Percentiles rank a stretch among this genome's conserved stretches.
phyloP scores from a whole-genome alignment of 2,888 invertebrate species.

The Drosophila vallismaia region DNA sequence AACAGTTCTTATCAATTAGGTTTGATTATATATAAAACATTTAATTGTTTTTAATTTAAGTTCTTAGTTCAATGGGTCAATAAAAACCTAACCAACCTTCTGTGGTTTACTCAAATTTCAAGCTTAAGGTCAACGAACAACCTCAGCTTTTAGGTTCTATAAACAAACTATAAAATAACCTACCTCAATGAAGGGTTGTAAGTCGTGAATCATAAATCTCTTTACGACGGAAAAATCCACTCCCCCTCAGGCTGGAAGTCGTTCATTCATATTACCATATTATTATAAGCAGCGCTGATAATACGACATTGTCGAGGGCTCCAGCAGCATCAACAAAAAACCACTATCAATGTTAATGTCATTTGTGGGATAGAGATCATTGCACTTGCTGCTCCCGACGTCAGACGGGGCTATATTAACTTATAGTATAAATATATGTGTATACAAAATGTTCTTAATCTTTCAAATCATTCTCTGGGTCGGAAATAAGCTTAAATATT shows the following conservation, averaged over 20 bases:
- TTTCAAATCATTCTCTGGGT: neutral
- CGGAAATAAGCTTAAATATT: too few relatives aligned
- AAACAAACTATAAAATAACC: slow-evolving; percentile 12
- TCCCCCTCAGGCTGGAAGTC: neutral
- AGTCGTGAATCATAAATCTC: slow-evolving; percentile 12
- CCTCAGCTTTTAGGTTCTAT: slow-evolving; percentile 1
- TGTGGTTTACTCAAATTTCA: slow-evolving; percentile 47
- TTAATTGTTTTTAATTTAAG: neutral
- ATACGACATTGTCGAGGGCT: neutral
- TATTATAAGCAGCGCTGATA: neutral
- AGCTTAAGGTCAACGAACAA: slow-evolving; percentile 21
- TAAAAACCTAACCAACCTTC: slow-evolving; percentile 31
- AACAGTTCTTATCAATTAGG: slow-evolving; percentile 2
- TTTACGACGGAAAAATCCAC: slow-evolving; percentile 53
- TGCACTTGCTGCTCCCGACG: slow-evolving; percentile 47
- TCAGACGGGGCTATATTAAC: neutral
- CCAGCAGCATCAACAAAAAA: slow-evolving; percentile 1
- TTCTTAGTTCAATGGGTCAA: neutral
- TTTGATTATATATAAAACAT: neutral
- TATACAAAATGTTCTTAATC: slow-evolving; percentile 4
- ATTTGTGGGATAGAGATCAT: slow-evolving; percentile 56
- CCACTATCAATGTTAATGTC: slow-evolving; percentile 59
- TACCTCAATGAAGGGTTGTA: slow-evolving; percentile 18
- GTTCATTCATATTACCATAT: slow-evolving; percentile 13
- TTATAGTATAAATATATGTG: neutral